Percentiles rank a stretch among this genome's conserved stretches.
phyloP scores from a whole-genome alignment of 2,113 vertebrate species.

The Pterocles gutturalis region DNA sequence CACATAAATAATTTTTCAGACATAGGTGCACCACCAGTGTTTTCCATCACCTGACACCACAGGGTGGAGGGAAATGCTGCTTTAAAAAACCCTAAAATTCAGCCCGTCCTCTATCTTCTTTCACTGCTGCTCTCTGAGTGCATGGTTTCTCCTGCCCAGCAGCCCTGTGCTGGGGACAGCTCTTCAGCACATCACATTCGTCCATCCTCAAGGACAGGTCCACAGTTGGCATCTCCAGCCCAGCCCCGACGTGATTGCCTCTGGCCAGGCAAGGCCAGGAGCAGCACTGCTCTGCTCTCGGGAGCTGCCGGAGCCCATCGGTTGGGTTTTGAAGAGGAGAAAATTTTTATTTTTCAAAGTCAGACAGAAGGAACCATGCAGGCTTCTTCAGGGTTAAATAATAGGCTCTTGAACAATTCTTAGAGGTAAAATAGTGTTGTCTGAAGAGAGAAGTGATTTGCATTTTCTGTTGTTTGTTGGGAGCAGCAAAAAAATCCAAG shows the following conservation, averaged over 20 bases:
- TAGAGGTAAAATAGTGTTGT: not conserved
- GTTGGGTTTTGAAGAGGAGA: not conserved
- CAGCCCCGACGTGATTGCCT: not conserved
- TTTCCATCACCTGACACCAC: not conserved
- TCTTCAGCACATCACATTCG: not conserved
- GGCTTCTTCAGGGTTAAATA: not conserved
- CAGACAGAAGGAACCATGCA: not conserved
- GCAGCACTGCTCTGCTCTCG: not conserved
- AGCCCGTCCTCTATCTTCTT: not conserved
- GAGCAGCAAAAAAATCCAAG: not conserved
- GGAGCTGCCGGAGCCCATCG: rapidly evolving
- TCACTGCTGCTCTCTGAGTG: rapidly evolving
- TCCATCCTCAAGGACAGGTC: not conserved
- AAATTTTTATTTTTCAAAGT: not conserved
- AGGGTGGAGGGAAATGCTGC: not conserved
- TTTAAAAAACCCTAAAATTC: not conserved
- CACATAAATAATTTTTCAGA: not conserved
- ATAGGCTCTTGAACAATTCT: not conserved
- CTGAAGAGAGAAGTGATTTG: not conserved
- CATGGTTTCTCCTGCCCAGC: not conserved
- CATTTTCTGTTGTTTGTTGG: not conserved
- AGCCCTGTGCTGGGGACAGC: not conserved
- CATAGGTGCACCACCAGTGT: not conserved
- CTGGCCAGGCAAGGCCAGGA: not conserved
- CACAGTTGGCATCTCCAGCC: rapidly evolving